phyloP scores from a whole-genome alignment of 2,888 invertebrate species.

The Drosophila neotestacea region DNA sequence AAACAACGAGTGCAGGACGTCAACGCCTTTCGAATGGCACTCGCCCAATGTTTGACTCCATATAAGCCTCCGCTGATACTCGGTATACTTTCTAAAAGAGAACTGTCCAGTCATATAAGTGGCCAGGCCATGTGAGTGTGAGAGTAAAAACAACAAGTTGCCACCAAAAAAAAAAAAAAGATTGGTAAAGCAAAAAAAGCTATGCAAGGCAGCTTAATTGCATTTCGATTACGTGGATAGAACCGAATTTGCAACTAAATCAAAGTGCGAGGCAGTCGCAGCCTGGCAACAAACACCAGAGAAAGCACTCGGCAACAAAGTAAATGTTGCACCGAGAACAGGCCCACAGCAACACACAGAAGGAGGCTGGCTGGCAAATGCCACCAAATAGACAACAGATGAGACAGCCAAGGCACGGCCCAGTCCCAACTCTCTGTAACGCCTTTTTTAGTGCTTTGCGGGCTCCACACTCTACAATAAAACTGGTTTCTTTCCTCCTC shows the following conservation, averaged over 20 bases:
- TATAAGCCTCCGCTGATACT: conserved; percentile 8
- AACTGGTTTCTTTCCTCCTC: conserved; percentile 46
- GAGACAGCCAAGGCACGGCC: conserved; percentile 73
- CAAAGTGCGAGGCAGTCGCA: conserved; percentile 53
- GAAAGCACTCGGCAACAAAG: conserved; percentile 72
- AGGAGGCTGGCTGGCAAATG: conserved; percentile 36
- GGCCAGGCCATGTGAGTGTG: conserved; percentile 40
- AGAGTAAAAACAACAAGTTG: conserved; percentile 41
- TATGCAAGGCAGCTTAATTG: conserved; percentile 68
- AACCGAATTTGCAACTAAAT: conserved; percentile 67
- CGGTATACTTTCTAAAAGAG: conserved; percentile 71
- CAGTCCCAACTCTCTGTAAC: conserved; percentile 46
- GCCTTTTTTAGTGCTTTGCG: conserved; percentile 52
- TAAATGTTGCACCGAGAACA: conserved; percentile 76
- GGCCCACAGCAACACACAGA: conserved; percentile 65
- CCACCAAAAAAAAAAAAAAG: conserved; percentile 36
- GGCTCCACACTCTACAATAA: conserved; percentile 10
- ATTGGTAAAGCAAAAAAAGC: conserved; percentile 31
- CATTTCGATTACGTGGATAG: conserved; percentile 74
- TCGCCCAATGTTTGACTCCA: conserved; percentile 47
- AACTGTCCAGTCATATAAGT: conserved; percentile 70
- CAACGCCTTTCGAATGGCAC: conserved; percentile 80
- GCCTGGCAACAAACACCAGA: conserved; percentile 71
- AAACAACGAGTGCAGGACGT: conserved; percentile 31
- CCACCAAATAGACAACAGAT: conserved; percentile 73